Base-by-base conservation (phyloP, 1,140 invertebrate genomes). In the Zaprionus africanus region DNA sequence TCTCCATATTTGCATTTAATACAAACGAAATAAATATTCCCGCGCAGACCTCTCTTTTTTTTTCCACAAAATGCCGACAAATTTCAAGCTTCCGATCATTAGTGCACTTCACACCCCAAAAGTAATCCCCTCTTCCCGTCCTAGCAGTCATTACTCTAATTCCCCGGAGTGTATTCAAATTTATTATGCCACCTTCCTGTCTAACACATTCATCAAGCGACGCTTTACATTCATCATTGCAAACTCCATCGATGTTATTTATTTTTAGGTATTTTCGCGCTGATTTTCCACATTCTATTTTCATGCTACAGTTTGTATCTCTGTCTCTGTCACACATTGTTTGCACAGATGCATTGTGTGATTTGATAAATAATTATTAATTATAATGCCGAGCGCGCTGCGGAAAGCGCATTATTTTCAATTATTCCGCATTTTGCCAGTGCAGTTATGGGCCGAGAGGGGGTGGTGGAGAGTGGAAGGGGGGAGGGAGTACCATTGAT, bases 361-460 rank as follows among this genome's bases (percentile, higher is more conserved):
- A 88, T 80, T 83, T 86, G 73, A 62, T 80, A 75, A 80, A 83
- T 83, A 83, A 80, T 86, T 83, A 83, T 56, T 83, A 83, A 88
- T 83, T 83, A 83, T 80, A 75, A 80, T 71, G 51, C 66, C 58
- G 11, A 31, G 17, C 36, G 41, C 24, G 19, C 46, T 19, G 46
- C 9, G 17, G 46, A 51, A 51, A 26, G 49, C 26, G 57, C 76
- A 86, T 75, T 83, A 88, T 88, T 88, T 86, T 78, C 80, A 88
- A 86, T 88, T 86, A 88, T 88, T 80, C 64, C 49, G 19, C 63
- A 68, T 58, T 84, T 78, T 24, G 65, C 41, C 43, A 38, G n/a
- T n/a, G n/a, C n/a, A n/a, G n/a, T n/a, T n/a, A n/a, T n/a, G n/a
- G n/a, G n/a, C n/a, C n/a, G n/a, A n/a, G n/a, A n/a, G n/a, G n/a